A percentile compares a stretch with the other conserved stretches of the same genome.
Conservation (phyloP, 2,888 invertebrate species). For the Drosophila picticornis region DNA sequence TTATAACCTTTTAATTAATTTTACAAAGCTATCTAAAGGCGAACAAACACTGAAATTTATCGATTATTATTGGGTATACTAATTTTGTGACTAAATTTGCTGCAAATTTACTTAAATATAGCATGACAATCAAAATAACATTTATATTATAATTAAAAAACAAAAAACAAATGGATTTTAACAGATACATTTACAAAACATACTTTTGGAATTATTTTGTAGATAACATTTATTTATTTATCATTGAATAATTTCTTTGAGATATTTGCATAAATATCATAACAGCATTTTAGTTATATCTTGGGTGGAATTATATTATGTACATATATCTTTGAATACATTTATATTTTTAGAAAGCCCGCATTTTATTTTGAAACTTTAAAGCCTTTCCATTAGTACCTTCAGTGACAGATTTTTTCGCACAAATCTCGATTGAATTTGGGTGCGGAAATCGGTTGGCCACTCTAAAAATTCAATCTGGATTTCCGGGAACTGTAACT, state of each 20-base stretch:
- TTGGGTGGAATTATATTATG: background rate
- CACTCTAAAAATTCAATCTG: background rate
- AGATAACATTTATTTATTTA: background rate
- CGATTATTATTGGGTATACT: background rate
- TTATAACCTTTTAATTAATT: slow-evolving; percentile 64
- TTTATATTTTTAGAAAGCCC: too few species aligned
- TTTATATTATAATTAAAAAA: background rate
- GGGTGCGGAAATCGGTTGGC: slow-evolving; percentile 1
- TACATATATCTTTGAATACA: too few species aligned
- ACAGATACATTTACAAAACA: background rate
- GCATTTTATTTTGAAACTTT: background rate
- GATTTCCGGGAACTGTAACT: background rate
- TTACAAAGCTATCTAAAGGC: background rate
- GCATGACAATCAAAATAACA: background rate
- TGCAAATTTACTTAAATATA: too few species aligned
- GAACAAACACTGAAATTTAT: background rate
- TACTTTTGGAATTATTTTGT: background rate
- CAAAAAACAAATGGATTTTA: background rate
- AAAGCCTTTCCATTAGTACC: background rate
- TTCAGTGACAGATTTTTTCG: background rate
- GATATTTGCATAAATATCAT: background rate
- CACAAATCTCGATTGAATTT: background rate
- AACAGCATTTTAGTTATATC: background rate
- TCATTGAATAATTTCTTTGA: background rate
- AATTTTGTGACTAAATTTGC: background rate